Evolutionary conservation across 2,888 invertebrate species (phyloP), one percentile per base, ranked within the genome.

Genomic region (Catocala sponsa): DNA sequence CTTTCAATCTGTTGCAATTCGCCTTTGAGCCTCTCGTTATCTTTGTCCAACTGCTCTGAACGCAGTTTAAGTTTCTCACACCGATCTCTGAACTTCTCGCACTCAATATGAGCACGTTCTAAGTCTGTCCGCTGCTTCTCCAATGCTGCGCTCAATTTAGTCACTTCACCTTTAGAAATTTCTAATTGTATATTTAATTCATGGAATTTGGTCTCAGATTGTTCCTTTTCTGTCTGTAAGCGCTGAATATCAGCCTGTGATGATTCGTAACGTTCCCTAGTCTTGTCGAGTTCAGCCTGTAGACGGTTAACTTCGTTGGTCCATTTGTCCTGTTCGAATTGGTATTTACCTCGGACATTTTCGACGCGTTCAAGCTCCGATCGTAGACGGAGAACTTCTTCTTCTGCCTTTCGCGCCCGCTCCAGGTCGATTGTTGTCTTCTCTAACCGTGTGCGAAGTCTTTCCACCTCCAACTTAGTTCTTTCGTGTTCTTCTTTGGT

Each of bases 81-180:
- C 69, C 98, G 95, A 81, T 98, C 98, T 77, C 97, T 95, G 69
- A 98, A 96, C 92, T 98, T 98, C 85, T 98, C 98, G 78, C 97
- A 97, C 91, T 98, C 98, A 85, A 98, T 98, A 82, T 97, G 97
- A 74, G 98, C 97, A 50, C 98, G 95, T 88, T 98, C 98, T 79
- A 98, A 95, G 80, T 98, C 98, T 70, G 95, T 94, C 46, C 97
- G 95, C 86, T 97, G 97, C 83, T 97, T 97, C 78, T 98, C 98
- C 86, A 98, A 97, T 46, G 95, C 95, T 46, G 96, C 95, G 71
- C 96, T 95, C 15, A 97, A 93, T 88, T 98, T 98, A 41, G 96
- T 95, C 12, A 97, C 96, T 87, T 98, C 98, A 55, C 96, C 96
- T 83, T 97, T 97, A 46, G 97, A 96, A 54, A 98, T 89, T 83